Base-by-base conservation (phyloP, 2,888 invertebrate species). In the Bruchidius siliquastri region DNA sequence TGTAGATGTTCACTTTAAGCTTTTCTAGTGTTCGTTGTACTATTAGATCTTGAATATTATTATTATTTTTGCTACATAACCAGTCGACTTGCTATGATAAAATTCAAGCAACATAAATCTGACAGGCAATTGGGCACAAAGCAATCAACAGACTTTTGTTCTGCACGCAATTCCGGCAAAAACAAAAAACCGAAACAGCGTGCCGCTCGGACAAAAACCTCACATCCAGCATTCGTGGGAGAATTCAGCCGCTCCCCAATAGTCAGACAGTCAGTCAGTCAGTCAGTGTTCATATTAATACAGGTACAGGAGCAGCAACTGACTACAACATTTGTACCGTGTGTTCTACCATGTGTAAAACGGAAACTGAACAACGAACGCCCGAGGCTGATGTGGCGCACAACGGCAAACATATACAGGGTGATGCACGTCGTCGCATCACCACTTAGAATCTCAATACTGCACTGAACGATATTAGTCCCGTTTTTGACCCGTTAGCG, bases 321-420 rank as follows among this genome's bases (percentile, higher is more conserved):
- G 49, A 13, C 49, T 49, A 49, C 18, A 84, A 82, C 85, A 82
- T 84, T 84, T 82, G 85, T 85, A 85, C 84, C 83, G 83, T 84
- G 85, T 86, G 86, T 81, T 82, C 85, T 82, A 80, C 83, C 85
- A 86, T 86, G 86, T 86, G 86, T 84, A 84, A 86, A 86, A 83
- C 86, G 86, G 86, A 86, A 86, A 86, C 85, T 83, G 84, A 84
- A 85, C 83, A 81, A 74, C 77, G 83, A 81, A 74, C 77, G 83
- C 85, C 84, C 80, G 82, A 84, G 85, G 85, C 85, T 84, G 81
- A 49, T 49, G 18, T 13, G 49, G 10, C 49, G 18, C 49, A 49
- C 49, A 49, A 49, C 49, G 49, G 49, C 49, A 13, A 13, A 1
- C 18, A 18, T 13, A 18, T 49, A 49, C 49, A 49, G 49, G 49